Evolutionary conservation across 2,888 invertebrate genomes (phyloP), one percentile per base, ranked within the genome.

Genomic region (Nipponacmea schrenckii): DNA sequence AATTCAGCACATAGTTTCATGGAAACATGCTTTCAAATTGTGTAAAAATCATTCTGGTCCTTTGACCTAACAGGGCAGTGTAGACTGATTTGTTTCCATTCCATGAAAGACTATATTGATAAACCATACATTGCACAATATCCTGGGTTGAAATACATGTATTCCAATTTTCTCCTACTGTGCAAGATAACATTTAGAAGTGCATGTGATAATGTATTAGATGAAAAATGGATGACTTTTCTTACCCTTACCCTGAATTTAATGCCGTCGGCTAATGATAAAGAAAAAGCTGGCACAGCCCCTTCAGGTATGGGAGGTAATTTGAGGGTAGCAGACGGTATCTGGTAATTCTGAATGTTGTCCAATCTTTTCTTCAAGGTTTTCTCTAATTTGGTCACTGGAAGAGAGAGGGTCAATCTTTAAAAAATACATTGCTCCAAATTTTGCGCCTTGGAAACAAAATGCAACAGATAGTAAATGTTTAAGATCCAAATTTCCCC

Each of bases 311-410:
- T 82, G 1, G 78, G 46, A 10, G 88, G 88, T 20, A 88, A 81
- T 31, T 72, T 76, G 69, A 88, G 82, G 24, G 85, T 81, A 26
- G 80, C 84, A 5, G 82, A 76, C 8, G 87, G 87, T 20, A 84
- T 79, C 64, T 83, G 78, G 72, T 84, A 86, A 67, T 83, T 83
- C 68, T 85, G 81, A 62, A 87, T 86, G 26, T 73, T 81, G n/a
- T 88, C 86, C 70, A 86, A 72, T 56, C 86, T 74, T 68, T 80
- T 83, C 75, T 79, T 81, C 20, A 87, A 72, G 78, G 85, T 80
- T 73, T 85, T 84, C 75, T 88, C 81, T 68, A 83, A 80, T 76
- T 86, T 86, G n/a, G 86, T 87, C 26, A 86, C 88, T 88, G 80
- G 2, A 78, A 78, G 56, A 20, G 56, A 50, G 39, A 56, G 39